These are phyloP conservation scores for Dendrocincla tyrannina DNA, from an alignment of 2,797 vertebrate species.

Conservation along the genomic window DNA sequence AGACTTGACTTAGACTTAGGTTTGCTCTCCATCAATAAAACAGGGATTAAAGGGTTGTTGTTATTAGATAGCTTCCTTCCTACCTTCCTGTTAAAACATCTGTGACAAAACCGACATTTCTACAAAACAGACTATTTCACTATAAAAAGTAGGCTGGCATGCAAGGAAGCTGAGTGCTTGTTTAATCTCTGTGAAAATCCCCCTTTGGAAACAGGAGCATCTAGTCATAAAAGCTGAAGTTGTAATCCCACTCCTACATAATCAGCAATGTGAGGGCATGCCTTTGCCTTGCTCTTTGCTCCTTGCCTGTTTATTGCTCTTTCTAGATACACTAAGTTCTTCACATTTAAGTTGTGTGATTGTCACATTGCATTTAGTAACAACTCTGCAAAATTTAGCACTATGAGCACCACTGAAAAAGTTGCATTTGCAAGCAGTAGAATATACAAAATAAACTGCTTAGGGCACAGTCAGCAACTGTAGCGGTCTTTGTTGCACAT, in stretches of 20 bases:
- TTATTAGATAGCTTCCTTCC: neutral
- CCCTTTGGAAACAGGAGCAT: neutral
- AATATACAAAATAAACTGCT: neutral
- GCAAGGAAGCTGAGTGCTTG: neutral
- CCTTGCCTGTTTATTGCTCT: neutral
- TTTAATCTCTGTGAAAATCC: neutral
- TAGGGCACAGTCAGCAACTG: neutral
- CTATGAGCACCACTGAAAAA: neutral
- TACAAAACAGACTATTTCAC: neutral
- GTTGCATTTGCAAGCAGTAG: neutral
- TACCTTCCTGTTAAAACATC: neutral
- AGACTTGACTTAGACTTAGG: neutral
- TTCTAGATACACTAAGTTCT: neutral
- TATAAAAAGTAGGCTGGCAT: neutral
- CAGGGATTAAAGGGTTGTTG: neutral
- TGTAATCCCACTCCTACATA: neutral
- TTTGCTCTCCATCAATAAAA: neutral
- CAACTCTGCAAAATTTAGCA: neutral
- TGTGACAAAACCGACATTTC: neutral
- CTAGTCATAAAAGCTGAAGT: neutral
- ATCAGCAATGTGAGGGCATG: neutral
- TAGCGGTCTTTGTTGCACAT: neutral
- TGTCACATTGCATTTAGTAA: neutral
- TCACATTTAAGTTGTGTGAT: neutral
- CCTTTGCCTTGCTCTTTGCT: fast-evolving